Evolutionary conservation across 2,797 vertebrate species (phyloP).

Genomic region (Hippocampus kuda): DNA sequence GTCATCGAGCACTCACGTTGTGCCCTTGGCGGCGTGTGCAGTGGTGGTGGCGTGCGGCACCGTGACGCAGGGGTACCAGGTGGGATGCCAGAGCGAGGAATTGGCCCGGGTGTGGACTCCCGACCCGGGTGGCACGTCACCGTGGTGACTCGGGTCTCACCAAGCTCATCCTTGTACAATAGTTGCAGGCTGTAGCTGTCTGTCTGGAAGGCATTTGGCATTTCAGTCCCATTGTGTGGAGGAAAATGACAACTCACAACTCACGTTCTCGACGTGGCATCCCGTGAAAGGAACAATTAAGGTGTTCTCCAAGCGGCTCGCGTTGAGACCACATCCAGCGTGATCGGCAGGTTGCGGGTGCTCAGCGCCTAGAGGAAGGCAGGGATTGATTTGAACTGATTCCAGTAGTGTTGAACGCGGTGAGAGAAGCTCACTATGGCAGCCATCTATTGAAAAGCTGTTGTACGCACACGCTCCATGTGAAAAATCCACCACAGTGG

Average conservation of each 20-base stretch:
- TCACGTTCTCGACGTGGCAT: constrained; percentile 37
- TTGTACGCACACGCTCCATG: too few relatives aligned
- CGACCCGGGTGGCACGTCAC: constrained; percentile 20
- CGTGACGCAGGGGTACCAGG: background rate
- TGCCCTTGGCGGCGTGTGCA: background rate
- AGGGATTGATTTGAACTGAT: background rate
- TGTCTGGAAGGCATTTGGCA: constrained; percentile 4
- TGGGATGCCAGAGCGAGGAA: background rate
- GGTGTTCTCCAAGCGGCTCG: background rate
- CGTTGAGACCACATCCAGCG: constrained; percentile 36
- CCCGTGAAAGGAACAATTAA: constrained; percentile 42
- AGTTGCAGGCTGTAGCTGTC: constrained; percentile 35
- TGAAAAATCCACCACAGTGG: too few relatives aligned
- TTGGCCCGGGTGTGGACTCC: background rate
- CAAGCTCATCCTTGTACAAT: constrained; percentile 8
- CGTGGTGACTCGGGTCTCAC: background rate
- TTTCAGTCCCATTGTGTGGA: too few relatives aligned
- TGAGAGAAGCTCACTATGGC: too few relatives aligned
- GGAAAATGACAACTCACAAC: background rate
- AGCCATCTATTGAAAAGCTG: too few relatives aligned
- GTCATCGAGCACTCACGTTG: constrained; percentile 21
- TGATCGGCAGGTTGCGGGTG: constrained; percentile 10
- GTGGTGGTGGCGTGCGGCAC: constrained; percentile 1
- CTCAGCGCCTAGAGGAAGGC: constrained; percentile 15
- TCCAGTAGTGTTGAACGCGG: too few relatives aligned